A percentile compares a stretch with the other conserved stretches of the same genome.
These are phyloP conservation scores for Palaemon carinicauda DNA, from an alignment of 1,140 invertebrate genomes.

Conservation along the genomic window DNA sequence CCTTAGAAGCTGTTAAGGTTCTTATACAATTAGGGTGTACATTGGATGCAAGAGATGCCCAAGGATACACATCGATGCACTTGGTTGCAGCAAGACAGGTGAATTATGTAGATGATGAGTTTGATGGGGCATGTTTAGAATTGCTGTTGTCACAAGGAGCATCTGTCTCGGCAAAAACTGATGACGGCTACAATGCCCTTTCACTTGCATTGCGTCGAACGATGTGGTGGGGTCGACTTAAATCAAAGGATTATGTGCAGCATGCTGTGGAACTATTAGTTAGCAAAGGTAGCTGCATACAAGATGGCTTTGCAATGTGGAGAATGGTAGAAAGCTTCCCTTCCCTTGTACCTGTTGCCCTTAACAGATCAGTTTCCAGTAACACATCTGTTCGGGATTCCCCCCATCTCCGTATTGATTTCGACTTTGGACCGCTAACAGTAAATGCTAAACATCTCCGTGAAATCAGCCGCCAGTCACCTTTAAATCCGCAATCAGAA, in stretches of 20 bases:
- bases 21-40: constrained; percentile 73
- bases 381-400: constrained; percentile 57
- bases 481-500: constrained; percentile 22
- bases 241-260: constrained; percentile 45
- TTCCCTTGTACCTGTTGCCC: constrained; percentile 43
- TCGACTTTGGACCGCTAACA: constrained; percentile 40
- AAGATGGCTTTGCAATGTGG: constrained; percentile 58
- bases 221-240: constrained; percentile 56
- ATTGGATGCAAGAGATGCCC: constrained; percentile 84
- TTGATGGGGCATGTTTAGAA: constrained; percentile 72
- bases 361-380: constrained; percentile 47
- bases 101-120: constrained; percentile 67
- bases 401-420: constrained; percentile 39
- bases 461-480: constrained; percentile 75
- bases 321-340: constrained; percentile 57
- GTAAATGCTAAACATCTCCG: constrained; percentile 70
- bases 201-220: constrained; percentile 40
- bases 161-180: constrained; percentile 82
- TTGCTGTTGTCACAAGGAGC: constrained; percentile 83
- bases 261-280: constrained; percentile 50
- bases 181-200: constrained; percentile 70
- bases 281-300: constrained; percentile 46
- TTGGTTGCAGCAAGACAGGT: constrained; percentile 83
- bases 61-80: constrained; percentile 88
- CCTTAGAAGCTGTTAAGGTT: constrained; percentile 61